These are phyloP conservation scores for Pseudanteris insignis DNA, from an alignment of 2,888 invertebrate genomes.

Conservation along the genomic window DNA sequence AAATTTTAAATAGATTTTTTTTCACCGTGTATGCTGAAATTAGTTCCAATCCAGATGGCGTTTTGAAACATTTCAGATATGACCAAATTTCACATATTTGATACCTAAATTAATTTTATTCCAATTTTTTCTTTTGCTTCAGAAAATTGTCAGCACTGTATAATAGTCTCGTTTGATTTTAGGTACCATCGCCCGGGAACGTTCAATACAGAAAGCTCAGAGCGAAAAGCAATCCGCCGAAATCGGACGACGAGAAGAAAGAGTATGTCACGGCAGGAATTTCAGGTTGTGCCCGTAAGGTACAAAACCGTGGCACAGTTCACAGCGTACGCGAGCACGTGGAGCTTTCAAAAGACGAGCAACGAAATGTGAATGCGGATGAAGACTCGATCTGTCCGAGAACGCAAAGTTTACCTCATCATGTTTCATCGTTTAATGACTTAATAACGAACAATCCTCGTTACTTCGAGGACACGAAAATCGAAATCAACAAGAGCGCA, in stretches of 20 bases:
- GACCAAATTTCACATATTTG: neutral
- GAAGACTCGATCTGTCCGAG: neutral
- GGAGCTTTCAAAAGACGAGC: neutral
- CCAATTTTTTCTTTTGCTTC: neutral
- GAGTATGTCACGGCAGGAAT: neutral
- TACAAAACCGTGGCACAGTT: slow-evolving; percentile 4
- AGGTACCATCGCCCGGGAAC: slow-evolving; percentile 15
- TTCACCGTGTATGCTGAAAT: too few relatives aligned
- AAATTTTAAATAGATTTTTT: neutral
- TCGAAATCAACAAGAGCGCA: neutral
- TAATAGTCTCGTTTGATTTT: too few relatives aligned
- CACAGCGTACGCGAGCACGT: neutral
- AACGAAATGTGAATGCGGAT: neutral
- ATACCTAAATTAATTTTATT: neutral
- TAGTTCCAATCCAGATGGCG: too few relatives aligned
- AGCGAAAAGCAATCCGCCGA: slow-evolving; percentile 8
- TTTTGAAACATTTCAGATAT: too few relatives aligned
- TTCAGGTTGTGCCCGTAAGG: slow-evolving; percentile 21
- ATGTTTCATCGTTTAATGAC: neutral
- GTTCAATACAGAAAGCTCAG: slow-evolving; percentile 13
- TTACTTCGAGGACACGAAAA: neutral
- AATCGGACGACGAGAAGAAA: slow-evolving; percentile 7
- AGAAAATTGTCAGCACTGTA: too few relatives aligned
- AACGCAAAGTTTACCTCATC: neutral
- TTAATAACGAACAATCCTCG: neutral